These are phyloP conservation scores for Okapia johnstoni DNA, from an alignment of 2,113 vertebrate genomes.

Conservation along the genomic window DNA sequence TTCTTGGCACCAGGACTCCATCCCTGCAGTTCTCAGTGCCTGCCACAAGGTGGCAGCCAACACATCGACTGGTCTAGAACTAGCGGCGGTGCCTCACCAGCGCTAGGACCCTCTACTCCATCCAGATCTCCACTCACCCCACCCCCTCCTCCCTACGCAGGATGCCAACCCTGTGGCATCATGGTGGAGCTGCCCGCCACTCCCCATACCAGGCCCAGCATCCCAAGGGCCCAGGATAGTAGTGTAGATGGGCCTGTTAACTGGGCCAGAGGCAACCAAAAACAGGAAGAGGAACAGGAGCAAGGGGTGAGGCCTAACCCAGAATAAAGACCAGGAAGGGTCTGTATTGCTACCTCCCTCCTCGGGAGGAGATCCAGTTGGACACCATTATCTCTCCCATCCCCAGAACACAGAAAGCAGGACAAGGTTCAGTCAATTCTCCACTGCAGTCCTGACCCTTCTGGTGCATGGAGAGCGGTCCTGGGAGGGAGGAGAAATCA, in stretches of 20 bases:
- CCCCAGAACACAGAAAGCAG: neutral
- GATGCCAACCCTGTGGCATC: neutral
- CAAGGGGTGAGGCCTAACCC: neutral
- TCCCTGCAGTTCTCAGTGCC: neutral
- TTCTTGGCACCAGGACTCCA: neutral
- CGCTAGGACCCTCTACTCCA: neutral
- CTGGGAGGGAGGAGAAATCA: neutral
- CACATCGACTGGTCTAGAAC: neutral
- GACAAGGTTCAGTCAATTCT: neutral
- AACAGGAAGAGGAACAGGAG: neutral
- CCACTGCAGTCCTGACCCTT: neutral
- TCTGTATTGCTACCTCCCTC: neutral
- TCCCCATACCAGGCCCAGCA: neutral
- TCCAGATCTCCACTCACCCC: neutral
- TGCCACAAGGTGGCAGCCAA: slow-evolving; percentile 65
- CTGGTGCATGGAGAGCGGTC: neutral
- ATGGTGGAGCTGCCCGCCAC: neutral
- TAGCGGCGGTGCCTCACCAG: neutral
- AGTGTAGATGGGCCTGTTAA: neutral
- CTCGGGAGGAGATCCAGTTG: neutral
- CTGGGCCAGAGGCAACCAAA: neutral
- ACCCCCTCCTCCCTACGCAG: neutral
- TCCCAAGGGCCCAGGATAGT: neutral
- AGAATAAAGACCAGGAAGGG: neutral
- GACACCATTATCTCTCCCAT: neutral